Conservation (phyloP, 2,113 vertebrate genomes). For the Oryzias celebensis region DNA sequence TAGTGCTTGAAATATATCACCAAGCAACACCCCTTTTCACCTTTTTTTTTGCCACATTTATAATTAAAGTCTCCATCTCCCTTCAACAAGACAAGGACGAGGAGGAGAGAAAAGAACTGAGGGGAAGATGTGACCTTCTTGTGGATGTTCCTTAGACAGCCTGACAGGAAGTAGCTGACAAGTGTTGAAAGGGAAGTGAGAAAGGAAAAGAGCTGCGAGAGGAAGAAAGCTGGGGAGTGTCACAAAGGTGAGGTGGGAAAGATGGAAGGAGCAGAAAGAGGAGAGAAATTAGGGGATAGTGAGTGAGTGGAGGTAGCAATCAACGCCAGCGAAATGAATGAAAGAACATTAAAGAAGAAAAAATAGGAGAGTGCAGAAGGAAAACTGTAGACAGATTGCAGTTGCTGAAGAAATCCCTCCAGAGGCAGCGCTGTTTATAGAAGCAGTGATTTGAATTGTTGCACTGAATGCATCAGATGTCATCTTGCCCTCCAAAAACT, state of each 20-base stretch:
- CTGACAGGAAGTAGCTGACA: conserved; percentile 70
- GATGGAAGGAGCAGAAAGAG: conserved; percentile 11
- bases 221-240: conserved; percentile 38
- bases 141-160: conserved; percentile 50
- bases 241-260: conserved; percentile 30
- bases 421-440: conserved; percentile 31
- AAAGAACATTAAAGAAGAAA: conserved; percentile 34
- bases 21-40: background rate
- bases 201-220: conserved; percentile 43
- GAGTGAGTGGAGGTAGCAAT: conserved; percentile 35
- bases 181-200: conserved; percentile 69
- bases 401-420: conserved; percentile 30
- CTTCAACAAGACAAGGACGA: conserved; percentile 59
- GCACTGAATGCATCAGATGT: conserved; percentile 31
- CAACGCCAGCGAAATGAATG: conserved; percentile 39
- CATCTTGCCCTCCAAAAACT: conserved; percentile 23
- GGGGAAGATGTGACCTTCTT: conserved; percentile 61
- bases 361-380: conserved; percentile 2
- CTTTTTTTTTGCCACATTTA: conserved; percentile 2
- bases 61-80: conserved; percentile 53
- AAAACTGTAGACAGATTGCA: conserved; percentile 24
- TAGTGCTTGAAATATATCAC: conserved; percentile 22
- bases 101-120: conserved; percentile 34
- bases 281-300: conserved; percentile 39
- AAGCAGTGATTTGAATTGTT: conserved; percentile 29